Conservation (phyloP, 92 coral and sea anemone species). For the Scolanthus callimorphus region DNA sequence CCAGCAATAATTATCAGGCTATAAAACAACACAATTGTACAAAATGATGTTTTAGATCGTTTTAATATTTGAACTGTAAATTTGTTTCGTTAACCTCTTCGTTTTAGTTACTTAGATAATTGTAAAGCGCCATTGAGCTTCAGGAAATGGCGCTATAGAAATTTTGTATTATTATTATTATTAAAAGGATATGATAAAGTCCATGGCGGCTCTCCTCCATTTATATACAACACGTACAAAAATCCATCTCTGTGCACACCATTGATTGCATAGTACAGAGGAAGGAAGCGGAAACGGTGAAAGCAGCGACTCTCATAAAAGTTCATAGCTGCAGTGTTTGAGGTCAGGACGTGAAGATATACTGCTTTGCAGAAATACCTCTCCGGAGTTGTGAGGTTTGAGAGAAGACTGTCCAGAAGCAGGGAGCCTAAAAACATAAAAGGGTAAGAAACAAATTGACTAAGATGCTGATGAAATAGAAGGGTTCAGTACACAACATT, state of each 20-base stretch:
- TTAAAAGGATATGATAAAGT: conserved; percentile 98
- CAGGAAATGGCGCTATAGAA: too few species aligned
- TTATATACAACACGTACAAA: conserved; percentile 86
- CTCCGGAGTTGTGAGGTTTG: conserved; percentile 91
- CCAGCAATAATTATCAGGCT: too few species aligned
- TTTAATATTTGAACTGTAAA: too few species aligned
- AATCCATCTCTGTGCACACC: conserved; percentile 89
- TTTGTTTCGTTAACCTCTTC: too few species aligned
- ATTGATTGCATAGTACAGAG: conserved; percentile 91
- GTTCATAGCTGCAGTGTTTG: conserved; percentile 87
- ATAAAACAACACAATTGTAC: too few species aligned
- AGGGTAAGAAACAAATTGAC: not conserved
- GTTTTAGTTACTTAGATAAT: too few species aligned
- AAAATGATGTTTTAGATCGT: too few species aligned
- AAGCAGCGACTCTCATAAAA: conserved; percentile 87
- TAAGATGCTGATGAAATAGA: not conserved
- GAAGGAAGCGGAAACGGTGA: conserved; percentile 73
- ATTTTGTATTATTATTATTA: too few species aligned
- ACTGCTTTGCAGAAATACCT: conserved; percentile 85
- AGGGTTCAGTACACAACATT: not conserved
- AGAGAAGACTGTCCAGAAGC: conserved; percentile 80
- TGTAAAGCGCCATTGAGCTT: too few species aligned
- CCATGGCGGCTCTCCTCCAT: conserved; percentile 99
- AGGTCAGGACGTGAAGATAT: conserved; percentile 90
- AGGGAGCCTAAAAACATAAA: conserved; percentile 72